Conservation (phyloP, 1,140 invertebrate species). For the Drosophila grimshawi region DNA sequence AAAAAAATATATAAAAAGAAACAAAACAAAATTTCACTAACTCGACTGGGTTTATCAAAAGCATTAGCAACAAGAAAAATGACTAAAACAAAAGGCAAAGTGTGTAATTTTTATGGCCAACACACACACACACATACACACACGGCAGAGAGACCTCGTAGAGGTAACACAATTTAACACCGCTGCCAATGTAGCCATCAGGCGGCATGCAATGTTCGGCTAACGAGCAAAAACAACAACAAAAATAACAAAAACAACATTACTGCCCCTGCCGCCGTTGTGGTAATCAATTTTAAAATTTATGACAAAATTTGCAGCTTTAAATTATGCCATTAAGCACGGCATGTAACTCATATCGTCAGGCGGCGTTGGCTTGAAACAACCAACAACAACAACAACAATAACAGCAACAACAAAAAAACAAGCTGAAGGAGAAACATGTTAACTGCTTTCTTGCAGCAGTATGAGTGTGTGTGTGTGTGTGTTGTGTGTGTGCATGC, state of each 20-base stretch:
- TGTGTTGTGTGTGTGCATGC: slow-evolving; percentile 59
- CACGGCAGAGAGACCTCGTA: neutral
- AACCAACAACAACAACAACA: slow-evolving; percentile 34
- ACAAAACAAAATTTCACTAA: neutral
- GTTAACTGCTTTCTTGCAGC: slow-evolving; percentile 74
- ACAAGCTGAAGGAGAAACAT: slow-evolving; percentile 80
- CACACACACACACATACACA: slow-evolving; percentile 5
- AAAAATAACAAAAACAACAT: slow-evolving; percentile 47
- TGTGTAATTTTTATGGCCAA: slow-evolving; percentile 55
- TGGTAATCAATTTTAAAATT: slow-evolving; percentile 84
- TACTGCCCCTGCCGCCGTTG: slow-evolving; percentile 68
- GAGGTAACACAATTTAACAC: slow-evolving; percentile 78
- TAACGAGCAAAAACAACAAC: slow-evolving; percentile 78
- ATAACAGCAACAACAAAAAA: neutral
- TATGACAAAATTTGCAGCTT: slow-evolving; percentile 85
- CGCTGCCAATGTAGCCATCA: slow-evolving; percentile 80
- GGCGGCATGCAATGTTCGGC: slow-evolving; percentile 77
- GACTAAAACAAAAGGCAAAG: slow-evolving; percentile 50
- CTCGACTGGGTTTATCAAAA: slow-evolving; percentile 42
- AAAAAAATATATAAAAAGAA: too few species aligned
- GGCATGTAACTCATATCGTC: slow-evolving; percentile 84
- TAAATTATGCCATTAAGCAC: slow-evolving; percentile 85
- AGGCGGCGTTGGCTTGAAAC: slow-evolving; percentile 79
- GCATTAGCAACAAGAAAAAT: slow-evolving; percentile 54
- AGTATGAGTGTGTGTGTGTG: slow-evolving; percentile 29